These are phyloP conservation scores for Drosophila novamexicana DNA, from an alignment of 1,140 invertebrate genomes.

Conservation along the genomic window DNA sequence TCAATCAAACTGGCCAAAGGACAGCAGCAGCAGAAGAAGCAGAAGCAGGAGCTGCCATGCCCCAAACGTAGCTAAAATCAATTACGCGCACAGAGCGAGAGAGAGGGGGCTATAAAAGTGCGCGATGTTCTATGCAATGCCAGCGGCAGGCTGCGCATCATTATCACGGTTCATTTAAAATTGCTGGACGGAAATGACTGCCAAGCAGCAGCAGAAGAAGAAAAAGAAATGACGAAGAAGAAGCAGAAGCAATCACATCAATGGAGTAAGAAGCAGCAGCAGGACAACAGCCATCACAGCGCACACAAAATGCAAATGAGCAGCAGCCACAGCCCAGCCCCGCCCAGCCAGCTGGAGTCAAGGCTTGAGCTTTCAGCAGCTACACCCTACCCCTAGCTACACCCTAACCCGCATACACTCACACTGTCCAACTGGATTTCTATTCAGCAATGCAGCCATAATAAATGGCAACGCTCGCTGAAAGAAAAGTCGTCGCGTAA, in stretches of 20 bases:
- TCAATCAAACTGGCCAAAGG: conserved; percentile 63
- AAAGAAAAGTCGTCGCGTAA: conserved; percentile 60
- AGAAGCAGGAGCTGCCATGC: conserved; percentile 12
- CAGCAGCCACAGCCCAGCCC: conserved; percentile 32
- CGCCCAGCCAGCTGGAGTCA: not conserved
- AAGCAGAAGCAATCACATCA: conserved; percentile 4
- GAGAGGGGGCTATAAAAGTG: not conserved
- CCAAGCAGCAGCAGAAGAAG: conserved; percentile 29
- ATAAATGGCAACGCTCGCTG: conserved; percentile 38
- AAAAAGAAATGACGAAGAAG: conserved; percentile 15
- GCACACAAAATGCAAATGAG: conserved; percentile 77
- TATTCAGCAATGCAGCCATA: conserved; percentile 28
- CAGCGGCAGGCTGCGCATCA: conserved; percentile 66
- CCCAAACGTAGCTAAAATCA: conserved; percentile 31
- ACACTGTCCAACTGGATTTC: conserved; percentile 8
- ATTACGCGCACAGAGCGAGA: conserved; percentile 21
- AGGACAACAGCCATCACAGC: conserved; percentile 39
- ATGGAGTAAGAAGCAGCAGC: conserved; percentile 6
- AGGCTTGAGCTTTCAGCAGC: not conserved
- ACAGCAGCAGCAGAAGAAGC: conserved; percentile 12
- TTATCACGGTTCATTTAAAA: conserved; percentile 82
- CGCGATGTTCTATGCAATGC: conserved; percentile 46
- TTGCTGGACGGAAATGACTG: conserved; percentile 65
- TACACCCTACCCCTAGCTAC: not conserved
- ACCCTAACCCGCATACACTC: not conserved